Percentiles rank a stretch among this genome's conserved stretches.
Conservation (phyloP, 2,797 vertebrate species). For the Parotocinclus haroldoi region DNA sequence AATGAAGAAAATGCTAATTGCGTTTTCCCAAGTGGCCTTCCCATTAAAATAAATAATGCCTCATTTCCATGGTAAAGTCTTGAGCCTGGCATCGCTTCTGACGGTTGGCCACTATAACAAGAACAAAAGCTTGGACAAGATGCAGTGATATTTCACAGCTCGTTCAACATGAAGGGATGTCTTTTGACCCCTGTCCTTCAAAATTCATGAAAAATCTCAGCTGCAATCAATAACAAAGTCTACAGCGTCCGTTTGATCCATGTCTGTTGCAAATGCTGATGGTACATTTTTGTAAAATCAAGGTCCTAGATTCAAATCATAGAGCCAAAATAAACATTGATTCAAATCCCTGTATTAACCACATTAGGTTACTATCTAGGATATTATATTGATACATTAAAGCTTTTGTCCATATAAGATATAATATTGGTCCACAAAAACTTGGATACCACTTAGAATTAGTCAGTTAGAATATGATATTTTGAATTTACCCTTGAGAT, state of each 20-base stretch:
- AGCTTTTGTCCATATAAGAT: too few relatives aligned
- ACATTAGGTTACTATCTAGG: too few relatives aligned
- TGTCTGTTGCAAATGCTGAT: too few relatives aligned
- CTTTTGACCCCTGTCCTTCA: background rate
- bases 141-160: background rate
- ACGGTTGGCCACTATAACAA: conserved; percentile 24
- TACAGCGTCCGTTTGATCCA: background rate
- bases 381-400: too few relatives aligned
- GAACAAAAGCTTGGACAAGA: conserved; percentile 33
- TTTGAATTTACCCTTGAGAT: too few relatives aligned
- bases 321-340: too few relatives aligned
- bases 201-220: conserved; percentile 5
- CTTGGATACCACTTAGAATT: too few relatives aligned
- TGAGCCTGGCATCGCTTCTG: conserved; percentile 35
- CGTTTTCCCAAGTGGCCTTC: conserved; percentile 46
- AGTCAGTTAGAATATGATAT: too few relatives aligned
- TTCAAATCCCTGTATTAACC: too few relatives aligned
- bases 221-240: conserved; percentile 4
- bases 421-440: too few relatives aligned
- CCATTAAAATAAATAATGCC: conserved; percentile 57
- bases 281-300: too few relatives aligned
- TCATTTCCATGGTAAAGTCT: conserved; percentile 54
- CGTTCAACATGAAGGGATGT: background rate
- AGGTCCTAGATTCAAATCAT: too few relatives aligned
- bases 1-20: conserved; percentile 53